These are phyloP conservation scores for Verasper variegatus DNA, from an alignment of 2,113 vertebrate species.

Conservation along the genomic window DNA sequence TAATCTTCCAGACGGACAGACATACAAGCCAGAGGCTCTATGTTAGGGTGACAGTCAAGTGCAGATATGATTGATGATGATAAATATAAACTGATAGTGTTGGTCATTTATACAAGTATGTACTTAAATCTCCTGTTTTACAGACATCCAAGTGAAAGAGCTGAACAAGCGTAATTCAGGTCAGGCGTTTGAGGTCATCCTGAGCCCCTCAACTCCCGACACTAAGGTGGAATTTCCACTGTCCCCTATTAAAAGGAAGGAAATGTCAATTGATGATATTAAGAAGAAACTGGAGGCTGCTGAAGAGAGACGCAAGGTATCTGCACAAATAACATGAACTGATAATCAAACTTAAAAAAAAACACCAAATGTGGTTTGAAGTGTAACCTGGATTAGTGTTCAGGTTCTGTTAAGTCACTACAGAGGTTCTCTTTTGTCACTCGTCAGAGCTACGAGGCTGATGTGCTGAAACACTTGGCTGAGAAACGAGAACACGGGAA, in stretches of 20 bases:
- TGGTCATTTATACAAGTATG: too few species aligned
- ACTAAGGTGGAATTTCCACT: constrained; percentile 89
- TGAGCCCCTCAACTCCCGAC: constrained; percentile 90
- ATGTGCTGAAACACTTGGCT: constrained; percentile 92
- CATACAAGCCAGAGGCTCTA: neutral
- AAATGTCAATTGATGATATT: constrained; percentile 93
- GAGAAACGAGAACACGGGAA: constrained; percentile 96
- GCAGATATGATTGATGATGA: neutral
- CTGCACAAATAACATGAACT: neutral
- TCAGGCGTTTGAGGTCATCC: constrained; percentile 95
- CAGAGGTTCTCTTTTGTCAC: neutral
- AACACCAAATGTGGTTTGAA: neutral
- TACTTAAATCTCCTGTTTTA: constrained; percentile 2
- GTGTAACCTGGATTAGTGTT: neutral
- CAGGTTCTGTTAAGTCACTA: neutral
- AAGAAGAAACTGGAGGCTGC: constrained; percentile 95
- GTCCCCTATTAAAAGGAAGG: constrained; percentile 92
- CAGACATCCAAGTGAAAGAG: constrained; percentile 95
- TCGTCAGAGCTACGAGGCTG: constrained; percentile 90
- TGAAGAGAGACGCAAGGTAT: constrained; percentile 95
- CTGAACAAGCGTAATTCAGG: constrained; percentile 94
- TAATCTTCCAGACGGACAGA: constrained; percentile 3
- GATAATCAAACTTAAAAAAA: neutral
- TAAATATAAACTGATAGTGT: neutral
- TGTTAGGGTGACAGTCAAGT: neutral